Evolutionary conservation across 2,888 invertebrate genomes (phyloP).

Genomic region (Drosophila pseudotalamancana): DNA sequence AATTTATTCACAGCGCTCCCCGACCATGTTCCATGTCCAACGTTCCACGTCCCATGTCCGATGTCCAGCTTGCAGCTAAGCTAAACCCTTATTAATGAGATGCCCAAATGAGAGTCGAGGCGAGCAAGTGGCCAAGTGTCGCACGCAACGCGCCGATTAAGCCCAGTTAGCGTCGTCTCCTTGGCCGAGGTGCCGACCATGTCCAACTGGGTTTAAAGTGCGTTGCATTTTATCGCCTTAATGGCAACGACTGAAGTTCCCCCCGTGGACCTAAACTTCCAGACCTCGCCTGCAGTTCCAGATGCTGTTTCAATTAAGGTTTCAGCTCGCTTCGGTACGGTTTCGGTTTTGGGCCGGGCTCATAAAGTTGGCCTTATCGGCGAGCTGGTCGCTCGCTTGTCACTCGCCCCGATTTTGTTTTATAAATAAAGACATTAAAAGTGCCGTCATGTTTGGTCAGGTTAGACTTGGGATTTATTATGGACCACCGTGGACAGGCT

Average conservation of each 20-base stretch:
- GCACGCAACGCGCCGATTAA: slow-evolving; percentile 77
- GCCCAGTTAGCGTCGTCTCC: slow-evolving; percentile 68
- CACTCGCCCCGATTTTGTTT: slow-evolving; percentile 74
- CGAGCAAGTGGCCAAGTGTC: slow-evolving; percentile 60
- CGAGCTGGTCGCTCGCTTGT: slow-evolving; percentile 53
- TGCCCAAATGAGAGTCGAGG: slow-evolving; percentile 31
- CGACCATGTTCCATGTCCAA: slow-evolving; percentile 32
- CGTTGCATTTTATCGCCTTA: slow-evolving; percentile 79
- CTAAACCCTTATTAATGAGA: slow-evolving; percentile 79
- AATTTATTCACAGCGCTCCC: slow-evolving; percentile 77
- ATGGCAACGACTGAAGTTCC: slow-evolving; percentile 53
- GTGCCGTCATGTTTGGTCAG: slow-evolving; percentile 66
- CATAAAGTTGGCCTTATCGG: slow-evolving; percentile 62
- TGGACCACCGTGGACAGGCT: slow-evolving; percentile 71
- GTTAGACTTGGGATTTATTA: slow-evolving; percentile 67
- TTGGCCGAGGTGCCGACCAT: slow-evolving; percentile 55
- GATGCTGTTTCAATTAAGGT: slow-evolving; percentile 66
- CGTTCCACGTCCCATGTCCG: slow-evolving; percentile 41
- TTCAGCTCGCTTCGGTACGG: slow-evolving; percentile 7
- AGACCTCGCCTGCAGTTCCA: slow-evolving; percentile 5
- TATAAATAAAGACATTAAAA: slow-evolving; percentile 80
- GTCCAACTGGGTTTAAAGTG: slow-evolving; percentile 60
- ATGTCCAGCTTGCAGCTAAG: slow-evolving; percentile 35
- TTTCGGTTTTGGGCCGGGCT: slow-evolving; percentile 10
- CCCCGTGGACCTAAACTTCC: not conserved